Conservation (phyloP, 2,888 invertebrate species). For the Melikaiella ostensackeni region DNA sequence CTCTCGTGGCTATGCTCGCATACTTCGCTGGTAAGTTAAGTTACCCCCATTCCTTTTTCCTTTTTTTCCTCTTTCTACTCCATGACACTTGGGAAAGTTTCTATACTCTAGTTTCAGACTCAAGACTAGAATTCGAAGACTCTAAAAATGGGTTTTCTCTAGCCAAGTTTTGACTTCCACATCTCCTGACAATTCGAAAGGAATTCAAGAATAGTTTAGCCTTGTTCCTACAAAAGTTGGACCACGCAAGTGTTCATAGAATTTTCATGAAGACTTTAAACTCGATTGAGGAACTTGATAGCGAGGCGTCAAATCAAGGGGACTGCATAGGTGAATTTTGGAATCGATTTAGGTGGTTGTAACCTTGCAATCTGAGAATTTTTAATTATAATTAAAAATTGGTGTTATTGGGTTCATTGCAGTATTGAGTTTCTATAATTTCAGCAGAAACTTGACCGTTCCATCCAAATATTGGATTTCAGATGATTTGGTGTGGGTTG, state of each 20-base stretch:
- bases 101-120: slow-evolving; percentile 5
- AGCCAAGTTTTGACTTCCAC: slow-evolving; percentile 7
- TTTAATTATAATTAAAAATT: too few species aligned
- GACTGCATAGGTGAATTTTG: too few species aligned
- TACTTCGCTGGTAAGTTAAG: slow-evolving; percentile 93
- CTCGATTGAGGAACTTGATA: not conserved
- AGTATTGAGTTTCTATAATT: slow-evolving; percentile 10
- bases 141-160: slow-evolving; percentile 36
- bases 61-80: not conserved
- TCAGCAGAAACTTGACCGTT: slow-evolving; percentile 9
- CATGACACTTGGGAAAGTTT: slow-evolving; percentile 10
- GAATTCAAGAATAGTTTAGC: slow-evolving; percentile 23
- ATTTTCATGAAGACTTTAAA: slow-evolving; percentile 29
- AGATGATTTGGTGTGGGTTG: slow-evolving; percentile 10
- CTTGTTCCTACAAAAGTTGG: slow-evolving; percentile 9
- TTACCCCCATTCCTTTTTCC: slow-evolving; percentile 1
- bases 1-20: slow-evolving; percentile 94
- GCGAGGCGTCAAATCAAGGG: not conserved
- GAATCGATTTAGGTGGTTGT: too few species aligned
- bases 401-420: too few species aligned
- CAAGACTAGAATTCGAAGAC: slow-evolving; percentile 16
- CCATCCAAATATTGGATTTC: slow-evolving; percentile 37
- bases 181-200: slow-evolving; percentile 14
- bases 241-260: slow-evolving; percentile 20
- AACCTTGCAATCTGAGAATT: too few species aligned